Evolutionary conservation across 2,888 invertebrate species (phyloP).

Genomic region (Antitype chi): DNA sequence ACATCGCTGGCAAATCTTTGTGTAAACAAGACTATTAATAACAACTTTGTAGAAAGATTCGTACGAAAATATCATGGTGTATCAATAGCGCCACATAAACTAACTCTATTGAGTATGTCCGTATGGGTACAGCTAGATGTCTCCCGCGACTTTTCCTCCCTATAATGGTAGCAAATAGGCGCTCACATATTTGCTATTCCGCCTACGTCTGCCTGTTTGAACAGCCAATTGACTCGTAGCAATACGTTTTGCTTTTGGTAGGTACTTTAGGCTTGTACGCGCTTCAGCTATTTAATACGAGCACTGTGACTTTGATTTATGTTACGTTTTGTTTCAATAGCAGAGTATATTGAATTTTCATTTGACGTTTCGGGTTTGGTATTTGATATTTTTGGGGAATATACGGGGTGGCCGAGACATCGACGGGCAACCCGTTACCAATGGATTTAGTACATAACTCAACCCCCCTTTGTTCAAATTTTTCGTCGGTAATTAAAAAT

Average conservation of each 20-base stretch:
- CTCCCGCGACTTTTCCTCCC: constrained; percentile 66
- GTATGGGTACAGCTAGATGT: constrained; percentile 51
- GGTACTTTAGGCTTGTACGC: constrained; percentile 64
- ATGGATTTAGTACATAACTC: too few species aligned
- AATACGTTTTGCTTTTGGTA: constrained; percentile 76
- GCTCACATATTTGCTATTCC: constrained; percentile 78
- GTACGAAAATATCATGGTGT: constrained; percentile 37
- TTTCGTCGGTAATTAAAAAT: too few species aligned
- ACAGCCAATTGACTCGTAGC: constrained; percentile 79
- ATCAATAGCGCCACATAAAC: constrained; percentile 42
- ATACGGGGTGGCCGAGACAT: neutral
- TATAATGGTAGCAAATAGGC: constrained; percentile 73
- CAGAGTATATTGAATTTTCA: neutral
- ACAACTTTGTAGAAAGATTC: constrained; percentile 24
- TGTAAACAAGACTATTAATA: constrained; percentile 54
- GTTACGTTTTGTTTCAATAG: constrained; percentile 10
- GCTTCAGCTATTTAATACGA: constrained; percentile 39
- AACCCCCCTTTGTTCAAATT: too few species aligned
- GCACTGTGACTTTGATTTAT: constrained; percentile 36
- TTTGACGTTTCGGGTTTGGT: neutral
- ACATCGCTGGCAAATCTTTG: constrained; percentile 34
- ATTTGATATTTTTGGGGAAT: neutral
- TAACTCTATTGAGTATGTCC: constrained; percentile 39
- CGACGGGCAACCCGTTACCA: too few species aligned
- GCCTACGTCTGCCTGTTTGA: constrained; percentile 77